Conservation (phyloP, 2,797 vertebrate genomes). For the Vultur gryphus region DNA sequence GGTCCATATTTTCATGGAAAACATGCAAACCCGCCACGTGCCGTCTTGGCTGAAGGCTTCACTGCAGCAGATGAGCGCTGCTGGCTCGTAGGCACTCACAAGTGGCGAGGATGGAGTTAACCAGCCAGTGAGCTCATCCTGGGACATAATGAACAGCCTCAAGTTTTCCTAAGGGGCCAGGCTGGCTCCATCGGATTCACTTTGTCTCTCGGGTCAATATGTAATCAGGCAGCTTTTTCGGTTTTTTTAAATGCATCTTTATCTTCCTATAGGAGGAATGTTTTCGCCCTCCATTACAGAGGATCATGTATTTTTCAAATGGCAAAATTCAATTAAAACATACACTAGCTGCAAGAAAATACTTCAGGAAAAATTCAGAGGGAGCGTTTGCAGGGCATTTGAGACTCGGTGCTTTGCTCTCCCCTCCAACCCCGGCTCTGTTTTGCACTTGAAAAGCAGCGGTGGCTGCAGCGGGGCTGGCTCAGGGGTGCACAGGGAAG, state of each 20-base stretch:
- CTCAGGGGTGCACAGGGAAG: neutral
- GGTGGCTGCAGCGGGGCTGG: neutral
- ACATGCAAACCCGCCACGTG: accelerated
- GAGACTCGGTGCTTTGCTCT: neutral
- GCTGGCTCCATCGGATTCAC: slow-evolving; percentile 39
- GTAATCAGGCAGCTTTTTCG: neutral
- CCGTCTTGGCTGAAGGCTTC: neutral
- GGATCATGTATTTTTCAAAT: neutral
- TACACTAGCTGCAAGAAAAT: neutral
- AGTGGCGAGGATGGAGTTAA: slow-evolving; percentile 7
- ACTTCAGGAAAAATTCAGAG: neutral
- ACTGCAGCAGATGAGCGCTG: neutral
- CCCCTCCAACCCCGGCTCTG: neutral
- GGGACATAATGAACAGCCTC: slow-evolving; percentile 4
- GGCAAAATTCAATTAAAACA: slow-evolving; percentile 8
- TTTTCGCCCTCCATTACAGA: slow-evolving; percentile 2
- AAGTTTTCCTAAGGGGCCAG: slow-evolving; percentile 35
- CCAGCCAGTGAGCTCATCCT: slow-evolving; percentile 2
- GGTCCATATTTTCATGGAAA: neutral
- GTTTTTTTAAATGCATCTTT: neutral
- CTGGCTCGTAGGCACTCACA: neutral
- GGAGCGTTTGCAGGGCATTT: neutral
- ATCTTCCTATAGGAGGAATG: neutral
- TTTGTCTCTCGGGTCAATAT: slow-evolving; percentile 50
- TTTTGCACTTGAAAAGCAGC: neutral